Evolutionary conservation across 2,113 vertebrate genomes (phyloP), one percentile per base, ranked within the genome.

Genomic region (Mormyrus lacerda): DNA sequence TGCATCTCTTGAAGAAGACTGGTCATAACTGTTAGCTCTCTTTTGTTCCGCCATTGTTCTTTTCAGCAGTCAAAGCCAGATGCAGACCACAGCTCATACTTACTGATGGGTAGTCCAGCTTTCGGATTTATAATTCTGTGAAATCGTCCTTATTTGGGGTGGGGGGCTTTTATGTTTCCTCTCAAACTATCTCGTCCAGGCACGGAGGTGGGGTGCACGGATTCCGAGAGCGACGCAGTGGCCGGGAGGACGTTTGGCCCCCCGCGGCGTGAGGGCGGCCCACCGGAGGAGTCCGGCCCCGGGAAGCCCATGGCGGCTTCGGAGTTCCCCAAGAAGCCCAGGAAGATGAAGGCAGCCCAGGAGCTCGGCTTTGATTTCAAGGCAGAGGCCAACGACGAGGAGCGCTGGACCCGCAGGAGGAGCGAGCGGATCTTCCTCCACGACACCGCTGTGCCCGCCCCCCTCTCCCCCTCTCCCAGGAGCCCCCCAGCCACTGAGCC

Each of bases 381-480:
- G 1, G 93, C 95, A 0, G 97, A 97, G 90, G 93, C 95, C 93
- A 98, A 97, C 0, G 98, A 99, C 0, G 98, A 99, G 0, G 98
- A 99, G 89, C 95, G 96, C 61, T 99, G 98, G 98, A 97, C 95
- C 0, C 95, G 98, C 0, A 94, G 98, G 4, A 95, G 98, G 91
- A 99, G 98, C 0, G 98, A 99, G 91, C 96, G 98, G n/a, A 99
- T 99, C 88, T 99, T 99, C 93, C 97, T 99, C 39, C 97, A 99
- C 0, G 98, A 98, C 0, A 96, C 98, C 44, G 92, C 91, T 0
- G 94, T 96, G 3, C 91, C 95, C 58, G 95, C 94, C 0, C 69
- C 88, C 0, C 27, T 50, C 17, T 84, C 79, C 79, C 39, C 79
- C 9, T 53, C 35, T 19, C 31, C 50, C 10, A 24, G 48, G 76